Conservation (phyloP, 2,113 vertebrate species). For the Siniperca chuatsi region DNA sequence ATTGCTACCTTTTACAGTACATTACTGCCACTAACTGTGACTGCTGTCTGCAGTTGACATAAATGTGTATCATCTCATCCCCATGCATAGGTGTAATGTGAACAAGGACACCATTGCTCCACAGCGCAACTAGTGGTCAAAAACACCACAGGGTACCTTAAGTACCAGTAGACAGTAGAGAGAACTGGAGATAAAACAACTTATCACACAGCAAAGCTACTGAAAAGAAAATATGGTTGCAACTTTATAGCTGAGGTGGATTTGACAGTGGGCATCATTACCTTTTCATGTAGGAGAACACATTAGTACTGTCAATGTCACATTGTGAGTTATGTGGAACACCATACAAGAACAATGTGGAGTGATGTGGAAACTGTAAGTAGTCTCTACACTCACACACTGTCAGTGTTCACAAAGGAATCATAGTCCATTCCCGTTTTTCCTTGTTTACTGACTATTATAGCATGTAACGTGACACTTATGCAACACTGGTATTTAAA, state of each 20-base stretch:
- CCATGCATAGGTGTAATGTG: not conserved
- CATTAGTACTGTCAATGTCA: not conserved
- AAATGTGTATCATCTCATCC: not conserved
- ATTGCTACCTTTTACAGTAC: not conserved
- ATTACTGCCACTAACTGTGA: too few species aligned
- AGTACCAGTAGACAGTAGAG: too few species aligned
- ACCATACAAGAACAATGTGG: not conserved
- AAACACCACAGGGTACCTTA: not conserved
- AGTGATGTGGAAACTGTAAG: not conserved
- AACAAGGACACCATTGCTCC: not conserved
- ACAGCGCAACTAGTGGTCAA: not conserved
- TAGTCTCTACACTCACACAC: not conserved
- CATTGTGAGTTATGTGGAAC: not conserved
- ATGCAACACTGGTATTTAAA: constrained; percentile 27
- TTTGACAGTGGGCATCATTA: not conserved
- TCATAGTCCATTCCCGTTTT: not conserved
- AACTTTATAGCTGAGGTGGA: not conserved
- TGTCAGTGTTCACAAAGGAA: constrained; percentile 1
- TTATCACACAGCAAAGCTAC: not conserved
- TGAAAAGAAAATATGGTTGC: not conserved
- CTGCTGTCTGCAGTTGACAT: not conserved
- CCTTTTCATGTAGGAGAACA: not conserved
- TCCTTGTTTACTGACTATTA: constrained; percentile 14
- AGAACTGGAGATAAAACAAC: not conserved
- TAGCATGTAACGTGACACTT: constrained; percentile 4